Evolutionary conservation across 2,113 vertebrate species (phyloP).

Genomic region (Orthonyx spaldingii): DNA sequence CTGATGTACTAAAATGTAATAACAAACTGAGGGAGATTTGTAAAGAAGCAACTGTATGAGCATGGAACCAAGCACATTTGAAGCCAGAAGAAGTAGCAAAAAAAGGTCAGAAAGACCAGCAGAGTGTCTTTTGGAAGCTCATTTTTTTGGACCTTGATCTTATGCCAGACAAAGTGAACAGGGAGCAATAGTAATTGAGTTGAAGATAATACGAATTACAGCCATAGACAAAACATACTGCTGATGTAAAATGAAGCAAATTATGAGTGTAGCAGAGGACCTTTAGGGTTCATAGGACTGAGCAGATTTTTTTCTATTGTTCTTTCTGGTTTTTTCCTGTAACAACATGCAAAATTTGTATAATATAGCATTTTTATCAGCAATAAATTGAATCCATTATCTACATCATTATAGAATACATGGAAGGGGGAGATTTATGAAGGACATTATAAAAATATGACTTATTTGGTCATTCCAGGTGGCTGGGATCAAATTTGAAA

Average conservation of each 20-base stretch:
- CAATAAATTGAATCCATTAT: conserved; percentile 66
- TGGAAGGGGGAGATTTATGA: conserved; percentile 23
- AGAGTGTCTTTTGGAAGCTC: neutral
- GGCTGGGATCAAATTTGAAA: conserved; percentile 66
- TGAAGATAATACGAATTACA: neutral
- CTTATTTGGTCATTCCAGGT: conserved; percentile 63
- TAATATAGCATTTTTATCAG: conserved; percentile 63
- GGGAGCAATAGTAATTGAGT: neutral
- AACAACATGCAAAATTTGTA: conserved; percentile 65
- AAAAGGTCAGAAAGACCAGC: neutral
- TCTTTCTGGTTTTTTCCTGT: conserved; percentile 35
- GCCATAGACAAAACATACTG: neutral
- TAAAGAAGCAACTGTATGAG: neutral
- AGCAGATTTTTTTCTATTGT: neutral
- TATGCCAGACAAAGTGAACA: neutral
- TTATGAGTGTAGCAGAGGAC: neutral
- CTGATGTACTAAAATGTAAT: neutral
- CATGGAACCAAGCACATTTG: neutral
- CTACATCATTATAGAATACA: conserved; percentile 44
- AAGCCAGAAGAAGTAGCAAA: neutral
- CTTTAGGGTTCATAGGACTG: neutral
- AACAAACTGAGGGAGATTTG: neutral
- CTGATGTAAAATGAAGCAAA: neutral
- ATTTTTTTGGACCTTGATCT: neutral
- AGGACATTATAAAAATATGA: conserved; percentile 58